Base-by-base conservation (phyloP, 2,888 invertebrate species). In the Cistogaster globosa region DNA sequence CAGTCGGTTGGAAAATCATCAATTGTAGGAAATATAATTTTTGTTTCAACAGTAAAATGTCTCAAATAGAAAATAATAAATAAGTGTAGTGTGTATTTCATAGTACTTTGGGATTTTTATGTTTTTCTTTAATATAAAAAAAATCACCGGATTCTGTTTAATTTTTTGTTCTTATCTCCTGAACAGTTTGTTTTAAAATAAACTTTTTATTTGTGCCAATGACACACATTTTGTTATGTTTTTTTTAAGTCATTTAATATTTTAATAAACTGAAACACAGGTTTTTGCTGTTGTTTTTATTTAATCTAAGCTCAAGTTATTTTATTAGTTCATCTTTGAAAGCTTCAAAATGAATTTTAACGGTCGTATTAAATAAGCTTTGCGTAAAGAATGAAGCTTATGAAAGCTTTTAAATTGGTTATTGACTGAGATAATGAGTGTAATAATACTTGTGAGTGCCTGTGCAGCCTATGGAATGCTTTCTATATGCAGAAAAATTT, bases 1-100 rank as follows among this genome's bases (percentile, higher is more conserved):
- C 87, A 87, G 11, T 83, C 75, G 0, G 48, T 77, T 18, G 82
- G 62, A 48, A 84, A 87, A 0, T 83, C 83, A 75, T 87, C 87
- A n/a, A 72, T 57, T 38, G 22, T 71, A 0, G 87, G 87, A 69
- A 72, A 87, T 78, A 84, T 16, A n/a, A 87, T 75, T 48, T 51
- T 74, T 14, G 57, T 51, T 11, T 58, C 48, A 20, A 32, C 20
- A 16, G n/a, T 22, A 26, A 14, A 36, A 20, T 55, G 38, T 11
- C 76, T 22, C 20, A 69, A 63, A 9, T 4, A n/a, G 5, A 42
- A 0, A 7, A 65, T 32, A 6, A 71, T 57, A 38, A 75, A 63
- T 48, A 76, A 26, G 20, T 11, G 6, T 42, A 63, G 4, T 16
- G n/a, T 7, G 20, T 9, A 45, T 38, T 58, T 62, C 72, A 80